Evolutionary conservation across 1,140 invertebrate species (phyloP), one percentile per base, ranked within the genome.

Genomic region (Eubasilissa regina): DNA sequence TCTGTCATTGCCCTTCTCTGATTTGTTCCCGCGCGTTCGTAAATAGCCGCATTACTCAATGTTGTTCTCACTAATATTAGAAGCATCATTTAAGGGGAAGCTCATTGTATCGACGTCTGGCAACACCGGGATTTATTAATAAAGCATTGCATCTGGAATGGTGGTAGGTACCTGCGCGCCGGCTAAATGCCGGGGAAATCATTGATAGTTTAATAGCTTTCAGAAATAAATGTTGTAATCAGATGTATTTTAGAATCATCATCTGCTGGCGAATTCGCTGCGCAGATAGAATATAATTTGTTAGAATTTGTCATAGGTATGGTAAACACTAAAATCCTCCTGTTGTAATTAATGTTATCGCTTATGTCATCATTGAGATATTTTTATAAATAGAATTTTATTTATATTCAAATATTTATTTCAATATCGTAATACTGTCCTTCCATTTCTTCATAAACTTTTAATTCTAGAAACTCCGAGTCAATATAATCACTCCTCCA

Each of bases 31-130:
- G 66, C 66, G 15, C 13, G 43, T 19, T 70, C 45, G 43, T 19
- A 70, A 70, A 70, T 70, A 70, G 66, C 66, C 43, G n/a, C 66
- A 70, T 70, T 70, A 70, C 66, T 70, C 43, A 70, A 70, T 70
- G 66, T 47, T 70, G 45, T 21, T 70, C 66, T 25, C 66, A 47
- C 66, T 70, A 70, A 70, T 48, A 70, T 70, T 70, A 70, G 45
- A 70, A 15, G 15, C 45, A 47, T 47, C 43, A 48, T 70, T 44
- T 60, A 60, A 60, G 56, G 56, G 66, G 60, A 64, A 64, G 66
- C 66, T 70, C 45, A 47, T 70, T 70, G 66, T 70, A 70, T 70
- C 45, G 44, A 48, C 35, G 66, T 19, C 13, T 60, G 56, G 66
- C 66, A 70, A 47, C 66, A 70, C 45, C 43, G 66, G 45, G 43